Conservation (phyloP, 1,140 invertebrate species). For the Nasonia longicornis region DNA sequence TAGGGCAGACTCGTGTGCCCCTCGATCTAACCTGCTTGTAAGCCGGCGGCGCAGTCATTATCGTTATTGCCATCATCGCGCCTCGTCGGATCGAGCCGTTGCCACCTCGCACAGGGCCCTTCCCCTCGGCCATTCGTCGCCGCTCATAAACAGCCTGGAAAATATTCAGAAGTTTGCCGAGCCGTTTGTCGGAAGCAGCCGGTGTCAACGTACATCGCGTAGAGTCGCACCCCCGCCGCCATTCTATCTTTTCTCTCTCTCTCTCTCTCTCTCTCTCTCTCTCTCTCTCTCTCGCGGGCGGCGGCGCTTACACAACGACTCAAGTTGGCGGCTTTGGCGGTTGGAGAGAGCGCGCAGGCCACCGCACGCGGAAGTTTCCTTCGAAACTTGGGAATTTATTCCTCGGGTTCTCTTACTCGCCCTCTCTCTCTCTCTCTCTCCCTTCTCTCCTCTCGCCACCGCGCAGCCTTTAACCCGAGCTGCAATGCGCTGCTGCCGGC, state of each 20-base stretch:
- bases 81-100: conserved; percentile 24
- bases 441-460: too few relatives aligned
- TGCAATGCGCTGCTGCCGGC: not conserved
- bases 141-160: conserved; percentile 48
- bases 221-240: conserved; percentile 11
- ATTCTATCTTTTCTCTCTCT: conserved; percentile 24
- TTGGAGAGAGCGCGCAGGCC: conserved; percentile 23
- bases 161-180: conserved; percentile 52
- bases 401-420: conserved; percentile 41
- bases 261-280: conserved; percentile 27
- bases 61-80: conserved; percentile 39
- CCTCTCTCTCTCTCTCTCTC: too few relatives aligned
- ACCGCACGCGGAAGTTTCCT: conserved; percentile 46
- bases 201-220: conserved; percentile 50
- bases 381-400: conserved; percentile 60
- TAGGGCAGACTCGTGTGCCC: not conserved
- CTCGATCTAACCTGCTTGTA: not conserved
- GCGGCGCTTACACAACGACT: conserved; percentile 38
- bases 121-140: not conserved
- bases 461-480: conserved; percentile 34
- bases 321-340: conserved; percentile 43
- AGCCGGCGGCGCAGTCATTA: not conserved
- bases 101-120: not conserved
- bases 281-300: not conserved
- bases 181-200: conserved; percentile 50